Evolutionary conservation across 2,113 vertebrate species (phyloP).

Genomic region (Anarrhichthys ocellatus): DNA sequence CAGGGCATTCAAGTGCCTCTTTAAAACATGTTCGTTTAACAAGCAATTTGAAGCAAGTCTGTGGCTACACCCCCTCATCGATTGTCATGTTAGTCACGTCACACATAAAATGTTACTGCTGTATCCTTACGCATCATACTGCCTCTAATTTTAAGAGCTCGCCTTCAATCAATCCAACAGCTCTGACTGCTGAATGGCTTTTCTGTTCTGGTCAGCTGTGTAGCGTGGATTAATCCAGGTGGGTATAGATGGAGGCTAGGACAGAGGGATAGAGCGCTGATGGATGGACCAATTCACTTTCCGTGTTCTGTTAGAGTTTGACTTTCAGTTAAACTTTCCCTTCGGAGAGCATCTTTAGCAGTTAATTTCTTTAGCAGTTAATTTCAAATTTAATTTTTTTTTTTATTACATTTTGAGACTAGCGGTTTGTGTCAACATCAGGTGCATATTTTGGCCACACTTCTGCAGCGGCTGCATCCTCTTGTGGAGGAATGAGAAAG

Average conservation of each 20-base stretch:
- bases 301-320: background rate
- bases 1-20: constrained; percentile 44
- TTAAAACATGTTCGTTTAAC: constrained; percentile 61
- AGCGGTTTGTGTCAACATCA: background rate
- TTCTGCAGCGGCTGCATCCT: background rate
- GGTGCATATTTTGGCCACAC: background rate
- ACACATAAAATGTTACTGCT: constrained; percentile 58
- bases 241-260: constrained; percentile 1
- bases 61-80: constrained; percentile 31
- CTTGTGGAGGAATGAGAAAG: background rate
- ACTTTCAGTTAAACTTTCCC: background rate
- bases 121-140: constrained; percentile 20
- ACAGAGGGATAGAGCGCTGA: constrained; percentile 15
- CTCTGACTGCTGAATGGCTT: constrained; percentile 45
- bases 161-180: constrained; percentile 54
- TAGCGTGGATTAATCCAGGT: constrained; percentile 29
- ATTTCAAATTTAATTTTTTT: background rate
- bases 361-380: background rate
- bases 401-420: background rate
- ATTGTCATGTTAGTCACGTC: constrained; percentile 62
- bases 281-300: constrained; percentile 10
- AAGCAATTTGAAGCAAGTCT: constrained; percentile 52
- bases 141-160: constrained; percentile 56
- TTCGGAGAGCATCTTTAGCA: background rate
- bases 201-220: constrained; percentile 47